Percentiles rank a stretch among this genome's conserved stretches.
These are phyloP conservation scores for Steinernema feltiae DNA, from an alignment of 1,140 invertebrate genomes.

Conservation along the genomic window DNA sequence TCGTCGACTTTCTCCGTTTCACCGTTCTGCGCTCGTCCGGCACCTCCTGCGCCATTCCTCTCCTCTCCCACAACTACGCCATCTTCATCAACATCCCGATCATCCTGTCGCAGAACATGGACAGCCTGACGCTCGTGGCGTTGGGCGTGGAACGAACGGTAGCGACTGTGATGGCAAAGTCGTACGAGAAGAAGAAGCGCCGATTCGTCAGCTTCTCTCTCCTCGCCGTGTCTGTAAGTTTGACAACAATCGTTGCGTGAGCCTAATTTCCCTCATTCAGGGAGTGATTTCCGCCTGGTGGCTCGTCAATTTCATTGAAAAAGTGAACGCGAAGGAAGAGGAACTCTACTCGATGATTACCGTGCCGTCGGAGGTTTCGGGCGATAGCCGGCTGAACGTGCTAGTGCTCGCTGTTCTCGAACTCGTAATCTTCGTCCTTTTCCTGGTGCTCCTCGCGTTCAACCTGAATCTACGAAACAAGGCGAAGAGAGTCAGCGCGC, in stretches of 20 bases:
- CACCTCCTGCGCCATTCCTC: neutral
- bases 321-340: neutral
- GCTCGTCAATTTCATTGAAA: neutral
- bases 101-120: neutral
- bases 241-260: neutral
- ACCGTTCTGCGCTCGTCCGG: neutral
- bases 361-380: neutral
- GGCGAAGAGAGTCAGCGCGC: neutral
- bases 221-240: neutral
- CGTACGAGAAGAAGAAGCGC: neutral
- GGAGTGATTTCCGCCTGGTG: neutral
- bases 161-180: neutral
- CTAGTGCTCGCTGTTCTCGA: neutral
- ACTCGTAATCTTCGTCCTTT: neutral
- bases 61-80: neutral
- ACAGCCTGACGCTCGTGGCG: neutral
- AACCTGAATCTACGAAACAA: neutral
- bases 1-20: neutral
- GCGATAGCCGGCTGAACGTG: neutral
- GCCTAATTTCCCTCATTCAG: neutral
- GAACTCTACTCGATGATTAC: neutral
- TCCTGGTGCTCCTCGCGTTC: neutral
- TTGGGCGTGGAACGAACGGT: neutral
- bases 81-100: neutral
- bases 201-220: neutral